Conservation (phyloP, 2,797 vertebrate genomes). For the Sarcophilus harrisii region DNA sequence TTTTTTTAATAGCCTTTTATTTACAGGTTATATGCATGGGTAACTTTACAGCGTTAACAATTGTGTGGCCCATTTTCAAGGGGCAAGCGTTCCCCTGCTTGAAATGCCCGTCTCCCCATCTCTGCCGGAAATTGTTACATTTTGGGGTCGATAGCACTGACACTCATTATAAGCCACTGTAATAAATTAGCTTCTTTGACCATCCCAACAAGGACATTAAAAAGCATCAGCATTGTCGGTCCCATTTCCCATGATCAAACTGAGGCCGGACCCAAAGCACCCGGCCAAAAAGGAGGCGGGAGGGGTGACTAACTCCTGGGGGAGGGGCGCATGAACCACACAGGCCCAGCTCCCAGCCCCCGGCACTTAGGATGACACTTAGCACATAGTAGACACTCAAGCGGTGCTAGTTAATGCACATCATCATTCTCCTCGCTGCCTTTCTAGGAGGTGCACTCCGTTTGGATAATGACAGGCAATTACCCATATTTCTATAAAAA, state of each 20-base stretch:
- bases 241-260: not conserved
- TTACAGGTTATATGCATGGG: no score
- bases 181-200: not conserved
- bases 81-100: not conserved
- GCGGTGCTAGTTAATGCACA: not conserved
- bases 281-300: not conserved
- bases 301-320: no score
- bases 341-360: not conserved
- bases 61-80: not conserved
- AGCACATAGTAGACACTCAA: not conserved
- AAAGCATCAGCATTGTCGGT: not conserved
- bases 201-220: not conserved
- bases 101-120: not conserved
- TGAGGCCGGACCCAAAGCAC: not conserved
- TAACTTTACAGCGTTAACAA: no score
- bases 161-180: not conserved
- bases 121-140: slow-evolving; percentile 22
- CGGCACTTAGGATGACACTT: not conserved
- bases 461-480: slow-evolving; percentile 45
- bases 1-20: no score
- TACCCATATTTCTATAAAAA: not conserved
- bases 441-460: not conserved
- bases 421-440: not conserved
- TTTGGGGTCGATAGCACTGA: slow-evolving; percentile 11
- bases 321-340: no score